Conservation (phyloP, 2,113 vertebrate species). For the Diphyllodes magnificus region DNA sequence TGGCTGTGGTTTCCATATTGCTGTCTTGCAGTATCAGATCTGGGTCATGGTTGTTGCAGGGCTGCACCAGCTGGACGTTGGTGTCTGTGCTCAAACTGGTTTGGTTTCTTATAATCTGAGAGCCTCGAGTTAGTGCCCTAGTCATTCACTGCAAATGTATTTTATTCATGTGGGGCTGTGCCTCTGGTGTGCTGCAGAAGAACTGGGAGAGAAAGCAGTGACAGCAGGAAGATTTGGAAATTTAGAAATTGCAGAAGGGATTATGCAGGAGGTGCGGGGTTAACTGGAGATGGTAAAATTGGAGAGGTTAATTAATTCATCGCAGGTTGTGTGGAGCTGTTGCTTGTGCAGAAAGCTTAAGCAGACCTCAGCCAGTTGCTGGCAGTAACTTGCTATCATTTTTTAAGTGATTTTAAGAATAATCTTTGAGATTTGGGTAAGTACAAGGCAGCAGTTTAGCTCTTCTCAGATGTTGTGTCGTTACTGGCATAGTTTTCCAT, state of each 20-base stretch:
- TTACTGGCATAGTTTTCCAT: neutral
- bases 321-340: neutral
- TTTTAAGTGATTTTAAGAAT: neutral
- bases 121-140: neutral
- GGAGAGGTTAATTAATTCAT: neutral
- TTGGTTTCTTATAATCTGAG: neutral
- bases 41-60: neutral
- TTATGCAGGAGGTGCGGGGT: neutral
- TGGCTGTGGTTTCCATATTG: accelerated
- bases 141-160: neutral
- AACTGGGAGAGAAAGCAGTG: neutral
- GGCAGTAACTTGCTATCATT: neutral
- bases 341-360: neutral
- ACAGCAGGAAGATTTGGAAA: neutral
- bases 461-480: neutral
- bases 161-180: neutral
- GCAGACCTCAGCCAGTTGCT: neutral
- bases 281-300: too few species aligned
- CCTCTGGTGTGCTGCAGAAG: neutral
- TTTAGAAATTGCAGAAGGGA: neutral
- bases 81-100: neutral
- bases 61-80: neutral
- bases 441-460: neutral
- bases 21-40: accelerated
- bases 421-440: neutral